A percentile compares a stretch with the other conserved stretches of the same genome.
Evolutionary conservation across 1,140 invertebrate species (phyloP).

Genomic region (Phymastichus coffea): DNA sequence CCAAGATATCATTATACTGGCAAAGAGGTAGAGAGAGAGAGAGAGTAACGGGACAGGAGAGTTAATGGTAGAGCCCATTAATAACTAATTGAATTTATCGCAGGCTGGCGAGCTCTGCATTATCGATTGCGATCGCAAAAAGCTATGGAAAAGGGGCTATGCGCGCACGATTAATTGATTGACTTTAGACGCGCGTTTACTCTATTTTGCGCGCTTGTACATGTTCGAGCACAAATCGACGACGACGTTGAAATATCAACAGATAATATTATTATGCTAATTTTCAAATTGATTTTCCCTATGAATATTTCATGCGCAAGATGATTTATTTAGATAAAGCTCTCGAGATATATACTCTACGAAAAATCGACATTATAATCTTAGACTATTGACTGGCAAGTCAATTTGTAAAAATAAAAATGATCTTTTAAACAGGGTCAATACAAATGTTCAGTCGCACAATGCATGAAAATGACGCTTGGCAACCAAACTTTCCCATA

Average conservation of each 20-base stretch:
- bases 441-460: no score
- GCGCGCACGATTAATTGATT: conserved; percentile 19
- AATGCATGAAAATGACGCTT: no score
- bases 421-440: no score
- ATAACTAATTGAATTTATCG: conserved; percentile 47
- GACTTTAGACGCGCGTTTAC: conserved; percentile 6
- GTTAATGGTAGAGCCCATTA: conserved; percentile 14
- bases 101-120: neutral
- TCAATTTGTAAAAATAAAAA: no score
- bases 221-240: neutral
- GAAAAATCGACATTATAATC: no score
- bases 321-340: neutral
- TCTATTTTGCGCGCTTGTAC: conserved; percentile 11
- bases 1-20: no score
- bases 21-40: conserved; percentile 10
- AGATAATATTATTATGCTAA: neutral
- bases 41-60: conserved; percentile 24
- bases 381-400: no score
- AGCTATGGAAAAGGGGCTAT: neutral
- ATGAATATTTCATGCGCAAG: neutral
- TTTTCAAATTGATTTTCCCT: neutral
- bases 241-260: neutral
- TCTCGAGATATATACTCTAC: neutral
- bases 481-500: no score
- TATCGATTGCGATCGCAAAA: conserved; percentile 18